Conservation (phyloP, 1,140 invertebrate genomes). For the Laodelphax striatellus region DNA sequence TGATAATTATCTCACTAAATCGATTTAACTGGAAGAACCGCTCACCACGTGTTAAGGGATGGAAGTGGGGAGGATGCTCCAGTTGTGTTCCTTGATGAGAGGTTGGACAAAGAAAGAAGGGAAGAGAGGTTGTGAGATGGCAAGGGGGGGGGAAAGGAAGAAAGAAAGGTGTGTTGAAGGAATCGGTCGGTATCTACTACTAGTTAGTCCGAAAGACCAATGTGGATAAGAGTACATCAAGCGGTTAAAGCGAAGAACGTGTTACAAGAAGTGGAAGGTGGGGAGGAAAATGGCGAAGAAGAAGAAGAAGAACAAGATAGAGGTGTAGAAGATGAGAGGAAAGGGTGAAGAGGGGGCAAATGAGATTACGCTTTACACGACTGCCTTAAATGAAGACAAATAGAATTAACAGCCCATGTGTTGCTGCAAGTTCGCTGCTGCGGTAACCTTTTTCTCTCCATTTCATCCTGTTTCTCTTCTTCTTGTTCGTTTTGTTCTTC, state of each 20-base stretch:
- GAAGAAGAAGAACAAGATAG: neutral
- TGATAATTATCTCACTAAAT: too few species aligned
- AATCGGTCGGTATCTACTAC: too few species aligned
- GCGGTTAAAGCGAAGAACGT: too few species aligned
- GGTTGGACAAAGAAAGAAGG: neutral
- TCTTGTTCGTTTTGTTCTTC: neutral
- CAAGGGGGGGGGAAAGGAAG: neutral
- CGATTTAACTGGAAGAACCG: too few species aligned
- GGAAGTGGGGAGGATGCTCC: too few species aligned
- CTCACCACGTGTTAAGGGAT: too few species aligned
- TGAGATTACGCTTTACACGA: slow-evolving; percentile 26
- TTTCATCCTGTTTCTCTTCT: too few species aligned
- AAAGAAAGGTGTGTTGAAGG: neutral
- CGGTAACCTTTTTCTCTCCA: neutral
- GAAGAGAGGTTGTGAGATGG: neutral
- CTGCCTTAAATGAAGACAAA: slow-evolving; percentile 26
- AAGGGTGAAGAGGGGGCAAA: slow-evolving; percentile 15
- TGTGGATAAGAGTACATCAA: too few species aligned
- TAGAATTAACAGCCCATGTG: slow-evolving; percentile 29
- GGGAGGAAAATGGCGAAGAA: neutral
- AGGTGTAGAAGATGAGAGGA: neutral
- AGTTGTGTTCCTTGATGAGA: too few species aligned
- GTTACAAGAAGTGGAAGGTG: neutral
- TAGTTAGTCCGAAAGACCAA: too few species aligned
- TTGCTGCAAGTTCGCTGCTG: slow-evolving; percentile 14